Base-by-base conservation (phyloP, 2,113 vertebrate genomes). In the Illadopsis cleaveri region DNA sequence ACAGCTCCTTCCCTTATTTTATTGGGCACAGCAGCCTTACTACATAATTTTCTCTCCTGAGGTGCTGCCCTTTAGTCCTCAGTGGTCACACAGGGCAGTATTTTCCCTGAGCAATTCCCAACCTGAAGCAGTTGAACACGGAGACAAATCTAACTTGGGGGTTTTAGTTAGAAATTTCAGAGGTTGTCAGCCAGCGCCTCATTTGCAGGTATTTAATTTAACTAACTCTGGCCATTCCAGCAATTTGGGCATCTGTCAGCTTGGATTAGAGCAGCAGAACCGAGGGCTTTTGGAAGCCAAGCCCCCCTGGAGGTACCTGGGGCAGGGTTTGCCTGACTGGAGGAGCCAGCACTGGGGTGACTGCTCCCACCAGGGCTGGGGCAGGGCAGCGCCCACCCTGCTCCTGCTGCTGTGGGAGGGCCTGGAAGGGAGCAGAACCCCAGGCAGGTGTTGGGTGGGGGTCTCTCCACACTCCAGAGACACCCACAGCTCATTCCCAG, bases 221-320 rank as follows among this genome's bases (percentile, higher is more conserved):
- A 82, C 44, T 31, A 88, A 83, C 50, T 51, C 61, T 82, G 96
- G 35, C 79, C 78, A 96, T 94, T 91, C 82, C 96, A 96, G 92
- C 60, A 77, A 91, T 97, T 97, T 90, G 86, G 89, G 87, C 31
- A 56, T 21, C 89, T 93, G 94, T 97, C 96, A 95, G 85, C 45
- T 98, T 92, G 93, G 38, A 94, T 98, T 89, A 95, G 58, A 78
- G 85, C 77, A 70, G 92, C 44, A 68, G 16, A 48, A 11, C 48
- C 53, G 5, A 11, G 23, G 0, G 10, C 11, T 35, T 38, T 30
- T 24, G n/a, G 83, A 51, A 94, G 91, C 70, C 48, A 16, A 22
- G 45, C 13, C 7, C 78, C 21, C 9, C 33, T 15, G 9, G 4
- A 58, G 64, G 56, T 6, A 0, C 9, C 16, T 73, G 94, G 44